Base-by-base conservation (phyloP, 2,113 vertebrate species). In the Callipepla californica region DNA sequence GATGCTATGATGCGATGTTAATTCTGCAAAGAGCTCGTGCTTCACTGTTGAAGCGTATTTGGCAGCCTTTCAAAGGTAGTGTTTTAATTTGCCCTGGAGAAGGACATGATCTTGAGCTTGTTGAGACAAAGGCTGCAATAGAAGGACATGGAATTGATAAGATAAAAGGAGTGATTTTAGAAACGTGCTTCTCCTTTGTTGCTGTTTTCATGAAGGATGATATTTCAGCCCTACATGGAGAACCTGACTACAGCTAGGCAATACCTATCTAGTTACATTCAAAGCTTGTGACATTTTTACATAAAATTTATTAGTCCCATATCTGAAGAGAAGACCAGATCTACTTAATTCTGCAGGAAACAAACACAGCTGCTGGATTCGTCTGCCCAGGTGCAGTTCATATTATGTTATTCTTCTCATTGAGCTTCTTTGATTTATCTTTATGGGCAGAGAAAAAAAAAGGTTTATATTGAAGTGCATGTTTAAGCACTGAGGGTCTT, bases 201-300 rank as follows among this genome's bases (percentile, higher is more conserved):
- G 50, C 47, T 88, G 28, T 78, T 94, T 91, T 65, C 16, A 17
- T 38, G 17, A 42, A 62, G n/a, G 9, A 26, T 62, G 30, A 50
- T 11, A 30, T 63, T 88, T 89, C 69, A 85, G 45, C 17, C 75
- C 75, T 38, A 13, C 4, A 8, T 45, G 57, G 57, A 83, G 57
- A 83, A 47, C 34, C 51, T 61, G n/a, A 14, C 30, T 61, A 70
- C 81, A 93, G 48, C 44, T 55, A 61, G 72, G 62, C 23, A 84
- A 48, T 36, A 32, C n/a, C 82, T 83, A 85, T 25, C 85, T 72
- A 22, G 51, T 22, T 84, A 36, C 34, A 6, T 78, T 90, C 88
- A 92, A 92, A 95, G 62, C 26, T 95, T 58, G 48, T 93, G 53
- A 75, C 30, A 44, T 23, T 74, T 83, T 68, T 25, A 30, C 36